Evolutionary conservation across 2,797 vertebrate species (phyloP).

Genomic region (Stomatorhinus walkeri): DNA sequence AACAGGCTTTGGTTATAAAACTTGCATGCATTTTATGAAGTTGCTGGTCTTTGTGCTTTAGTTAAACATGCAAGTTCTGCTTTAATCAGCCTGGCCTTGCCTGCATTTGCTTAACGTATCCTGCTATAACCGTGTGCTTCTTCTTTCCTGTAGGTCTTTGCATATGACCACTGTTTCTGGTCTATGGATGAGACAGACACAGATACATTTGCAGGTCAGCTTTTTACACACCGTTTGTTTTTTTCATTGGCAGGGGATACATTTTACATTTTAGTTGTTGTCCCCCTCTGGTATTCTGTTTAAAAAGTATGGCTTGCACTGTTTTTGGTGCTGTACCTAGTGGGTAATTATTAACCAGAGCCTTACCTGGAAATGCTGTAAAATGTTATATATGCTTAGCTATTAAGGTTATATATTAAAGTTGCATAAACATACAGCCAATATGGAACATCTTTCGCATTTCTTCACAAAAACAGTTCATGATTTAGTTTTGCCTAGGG

Average conservation of each 20-base stretch:
- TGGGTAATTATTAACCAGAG: conserved; percentile 7
- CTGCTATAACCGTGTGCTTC: background rate
- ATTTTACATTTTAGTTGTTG: background rate
- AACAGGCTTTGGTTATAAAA: background rate
- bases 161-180: conserved; percentile 97
- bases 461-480: background rate
- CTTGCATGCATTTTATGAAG: background rate
- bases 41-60: background rate
- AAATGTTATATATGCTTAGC: background rate
- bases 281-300: background rate
- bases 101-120: background rate
- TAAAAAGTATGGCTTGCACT: background rate
- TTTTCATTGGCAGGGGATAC: background rate
- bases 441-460: background rate
- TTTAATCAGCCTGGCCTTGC: background rate
- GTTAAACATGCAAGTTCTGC: background rate
- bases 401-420: background rate
- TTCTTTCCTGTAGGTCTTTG: conserved; percentile 70
- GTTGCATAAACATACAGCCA: background rate
- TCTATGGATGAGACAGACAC: conserved; percentile 86
- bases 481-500: background rate
- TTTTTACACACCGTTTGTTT: background rate
- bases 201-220: conserved; percentile 86
- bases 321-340: background rate
- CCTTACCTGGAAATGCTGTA: background rate